A percentile compares a stretch with the other conserved stretches of the same genome.
phyloP scores from a whole-genome alignment of 2,888 invertebrate species.

The Acanthosoma haemorrhoidale region DNA sequence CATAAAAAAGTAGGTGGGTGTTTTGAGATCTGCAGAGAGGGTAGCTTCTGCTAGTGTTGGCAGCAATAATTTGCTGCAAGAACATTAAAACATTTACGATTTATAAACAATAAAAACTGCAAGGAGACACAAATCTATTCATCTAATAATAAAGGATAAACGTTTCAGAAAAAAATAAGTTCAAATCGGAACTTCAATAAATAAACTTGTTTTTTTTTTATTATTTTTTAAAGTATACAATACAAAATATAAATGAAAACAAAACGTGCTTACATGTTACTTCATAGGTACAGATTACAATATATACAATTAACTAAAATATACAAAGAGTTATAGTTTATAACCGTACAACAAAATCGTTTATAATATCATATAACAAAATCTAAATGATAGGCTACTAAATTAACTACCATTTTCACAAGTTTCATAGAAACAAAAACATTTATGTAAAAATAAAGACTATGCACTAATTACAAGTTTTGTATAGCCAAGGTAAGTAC shows the following conservation, averaged over 20 bases:
- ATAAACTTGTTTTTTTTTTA: constrained; percentile 1
- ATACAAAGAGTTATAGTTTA: not conserved
- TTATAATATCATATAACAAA: no score
- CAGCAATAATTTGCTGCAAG: no score
- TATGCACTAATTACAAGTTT: constrained; percentile 3
- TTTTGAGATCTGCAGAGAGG: no score
- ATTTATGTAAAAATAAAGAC: constrained; percentile 2
- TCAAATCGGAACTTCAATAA: no score
- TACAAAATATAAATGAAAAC: constrained; percentile 9
- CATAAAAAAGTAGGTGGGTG: no score
- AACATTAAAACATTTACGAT: no score
- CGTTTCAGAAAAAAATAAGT: no score
- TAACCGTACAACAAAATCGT: no score
- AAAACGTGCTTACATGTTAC: not conserved
- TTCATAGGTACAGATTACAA: not conserved
- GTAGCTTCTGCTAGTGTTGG: no score
- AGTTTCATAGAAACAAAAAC: constrained; percentile 14
- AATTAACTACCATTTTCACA: constrained; percentile 7
- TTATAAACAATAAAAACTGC: no score
- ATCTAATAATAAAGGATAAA: no score
- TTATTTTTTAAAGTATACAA: not conserved
- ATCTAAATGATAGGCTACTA: constrained; percentile 1
- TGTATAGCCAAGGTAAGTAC: not conserved
- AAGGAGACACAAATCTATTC: no score
- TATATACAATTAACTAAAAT: not conserved